Evolutionary conservation across 2,888 invertebrate genomes (phyloP), one percentile per base, ranked within the genome.

Genomic region (Trilocha varians): DNA sequence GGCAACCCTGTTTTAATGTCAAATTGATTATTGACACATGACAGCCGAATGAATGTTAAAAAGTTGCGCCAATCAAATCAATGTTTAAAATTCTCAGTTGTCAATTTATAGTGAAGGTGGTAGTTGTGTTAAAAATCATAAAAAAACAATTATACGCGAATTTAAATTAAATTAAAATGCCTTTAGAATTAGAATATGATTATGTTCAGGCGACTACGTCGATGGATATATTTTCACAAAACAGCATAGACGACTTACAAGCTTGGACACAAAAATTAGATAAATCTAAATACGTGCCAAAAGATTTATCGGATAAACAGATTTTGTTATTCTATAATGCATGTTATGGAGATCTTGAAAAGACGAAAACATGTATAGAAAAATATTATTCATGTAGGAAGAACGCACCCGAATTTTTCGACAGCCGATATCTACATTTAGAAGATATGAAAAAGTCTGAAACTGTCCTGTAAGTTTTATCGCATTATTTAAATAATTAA

Each of bases 241-340:
- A 72, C 8, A 83, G 87, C 56, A 82, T 88, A 16, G 68, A 83
- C 44, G 58, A 67, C 50, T 65, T 88, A 38, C 70, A 69, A 41
- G 60, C 70, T 43, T 88, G 88, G 87, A 73, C 79, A n/a, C 67
- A 72, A 48, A 74, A 66, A 48, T 70, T 85, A 55, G 87, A 87
- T 50, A 77, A 71, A 66, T 65, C 76, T 32, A 85, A 85, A 74
- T 79, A 67, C 59, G 77, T 87, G 48, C 87, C 88, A 14, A 79
- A 80, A 55, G 86, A 87, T 64, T 56, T 86, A 47, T 56, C 87
- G 25, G 87, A 89, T 50, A 89, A 91, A 67, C 90, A 91, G 64
- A 74, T 91, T 41, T 84, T 89, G 18, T 66, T 90, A 35, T 92
- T 92, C 60, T 87, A 90, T 51, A 86, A 91, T 57, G 90, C 91